Evolutionary conservation across 2,113 vertebrate genomes (phyloP).

Genomic region (Puntigrus tetrazona): DNA sequence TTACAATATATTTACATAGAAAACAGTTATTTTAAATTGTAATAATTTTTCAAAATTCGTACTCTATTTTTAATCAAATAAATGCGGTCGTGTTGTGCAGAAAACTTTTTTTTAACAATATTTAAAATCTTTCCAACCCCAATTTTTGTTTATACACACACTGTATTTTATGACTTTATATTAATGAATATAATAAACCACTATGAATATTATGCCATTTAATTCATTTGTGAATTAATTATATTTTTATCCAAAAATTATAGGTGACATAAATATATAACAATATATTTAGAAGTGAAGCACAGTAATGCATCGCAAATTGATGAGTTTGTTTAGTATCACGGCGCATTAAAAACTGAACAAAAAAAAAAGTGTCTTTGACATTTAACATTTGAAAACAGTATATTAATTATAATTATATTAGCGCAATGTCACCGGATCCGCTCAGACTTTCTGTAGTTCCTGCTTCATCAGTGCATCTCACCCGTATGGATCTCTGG

Average conservation of each 20-base stretch:
- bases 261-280: background rate
- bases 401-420: too few relatives aligned
- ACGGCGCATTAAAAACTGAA: background rate
- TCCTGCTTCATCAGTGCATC: constrained; percentile 11
- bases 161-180: background rate
- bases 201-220: background rate
- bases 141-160: background rate
- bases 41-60: too few relatives aligned
- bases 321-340: background rate
- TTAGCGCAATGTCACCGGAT: background rate
- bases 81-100: too few relatives aligned
- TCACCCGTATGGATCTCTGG: background rate
- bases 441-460: background rate
- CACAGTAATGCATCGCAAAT: background rate
- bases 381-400: too few relatives aligned
- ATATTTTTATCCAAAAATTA: background rate
- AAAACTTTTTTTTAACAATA: background rate
- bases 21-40: background rate
- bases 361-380: background rate
- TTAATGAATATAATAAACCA: background rate
- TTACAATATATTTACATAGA: background rate
- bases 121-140: background rate
- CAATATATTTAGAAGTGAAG: background rate
- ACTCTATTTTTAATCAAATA: too few relatives aligned
- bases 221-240: background rate